These are phyloP conservation scores for Hydropsyche betteni DNA, from an alignment of 2,888 invertebrate genomes.

Conservation along the genomic window DNA sequence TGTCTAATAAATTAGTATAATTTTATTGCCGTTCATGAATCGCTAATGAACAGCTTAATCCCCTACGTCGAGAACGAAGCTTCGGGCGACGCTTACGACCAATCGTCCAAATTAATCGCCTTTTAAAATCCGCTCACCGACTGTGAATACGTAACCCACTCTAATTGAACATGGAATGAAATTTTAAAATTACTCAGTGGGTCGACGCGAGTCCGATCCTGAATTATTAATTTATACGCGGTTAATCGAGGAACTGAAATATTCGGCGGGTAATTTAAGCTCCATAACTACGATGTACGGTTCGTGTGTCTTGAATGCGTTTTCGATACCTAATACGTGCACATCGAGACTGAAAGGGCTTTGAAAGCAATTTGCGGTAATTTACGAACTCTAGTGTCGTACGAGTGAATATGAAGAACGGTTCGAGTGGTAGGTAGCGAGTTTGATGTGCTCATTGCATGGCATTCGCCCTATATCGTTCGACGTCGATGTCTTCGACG, in stretches of 20 bases:
- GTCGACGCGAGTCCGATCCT: neutral
- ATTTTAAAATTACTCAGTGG: constrained; percentile 23
- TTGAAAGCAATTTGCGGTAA: neutral
- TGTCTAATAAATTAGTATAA: constrained; percentile 51
- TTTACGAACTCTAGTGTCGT: neutral
- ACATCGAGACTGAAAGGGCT: neutral
- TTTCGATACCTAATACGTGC: too few species aligned
- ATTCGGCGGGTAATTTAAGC: constrained; percentile 6
- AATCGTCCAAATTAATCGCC: constrained; percentile 30
- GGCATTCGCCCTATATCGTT: constrained; percentile 9
- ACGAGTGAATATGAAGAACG: too few species aligned
- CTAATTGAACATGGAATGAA: constrained; percentile 16
- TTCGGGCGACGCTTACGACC: constrained; percentile 20
- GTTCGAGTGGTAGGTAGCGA: neutral
- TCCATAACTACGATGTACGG: neutral
- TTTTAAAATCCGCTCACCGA: constrained; percentile 26
- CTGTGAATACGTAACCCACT: constrained; percentile 5
- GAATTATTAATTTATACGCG: constrained; percentile 20
- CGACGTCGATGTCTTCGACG: neutral
- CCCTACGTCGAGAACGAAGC: neutral
- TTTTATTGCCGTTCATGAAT: constrained; percentile 50
- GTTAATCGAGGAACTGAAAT: constrained; percentile 36
- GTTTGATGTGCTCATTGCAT: constrained; percentile 43
- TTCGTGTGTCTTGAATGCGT: neutral
- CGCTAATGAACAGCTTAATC: constrained; percentile 35